Percentiles rank a stretch among this genome's conserved stretches.
Conservation (phyloP, 2,888 invertebrate genomes). For the Epicampocera succincta region DNA sequence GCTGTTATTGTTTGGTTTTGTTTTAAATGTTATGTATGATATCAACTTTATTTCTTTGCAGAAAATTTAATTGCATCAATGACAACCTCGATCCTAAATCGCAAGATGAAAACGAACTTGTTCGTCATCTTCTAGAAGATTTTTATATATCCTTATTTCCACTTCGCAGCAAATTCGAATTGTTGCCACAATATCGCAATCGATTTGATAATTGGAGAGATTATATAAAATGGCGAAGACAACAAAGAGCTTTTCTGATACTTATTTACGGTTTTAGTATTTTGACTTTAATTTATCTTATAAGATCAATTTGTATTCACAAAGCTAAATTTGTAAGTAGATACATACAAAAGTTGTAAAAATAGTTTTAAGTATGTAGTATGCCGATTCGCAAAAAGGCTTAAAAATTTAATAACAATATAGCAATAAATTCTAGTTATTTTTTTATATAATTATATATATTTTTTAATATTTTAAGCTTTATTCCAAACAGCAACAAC, state of each 20-base stretch:
- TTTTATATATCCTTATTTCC: slow-evolving; percentile 90
- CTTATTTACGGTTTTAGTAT: slow-evolving; percentile 78
- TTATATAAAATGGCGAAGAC: slow-evolving; percentile 79
- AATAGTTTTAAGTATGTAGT: too few species aligned
- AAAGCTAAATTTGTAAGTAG: slow-evolving; percentile 79
- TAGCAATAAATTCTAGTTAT: too few species aligned
- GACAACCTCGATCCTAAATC: slow-evolving; percentile 87
- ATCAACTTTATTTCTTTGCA: slow-evolving; percentile 75
- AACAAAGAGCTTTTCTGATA: slow-evolving; percentile 77
- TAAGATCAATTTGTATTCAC: slow-evolving; percentile 73
- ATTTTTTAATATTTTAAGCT: too few species aligned
- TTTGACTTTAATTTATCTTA: slow-evolving; percentile 76
- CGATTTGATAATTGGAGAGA: slow-evolving; percentile 83
- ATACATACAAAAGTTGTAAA: slow-evolving; percentile 76
- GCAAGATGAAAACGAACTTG: slow-evolving; percentile 85
- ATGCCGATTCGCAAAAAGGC: too few species aligned
- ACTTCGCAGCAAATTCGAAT: slow-evolving; percentile 87
- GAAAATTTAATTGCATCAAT: slow-evolving; percentile 91
- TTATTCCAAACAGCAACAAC: too few species aligned
- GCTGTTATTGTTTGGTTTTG: background rate
- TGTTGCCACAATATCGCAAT: slow-evolving; percentile 87
- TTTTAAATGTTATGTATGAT: slow-evolving; percentile 65
- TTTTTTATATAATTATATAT: too few species aligned
- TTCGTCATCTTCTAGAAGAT: slow-evolving; percentile 87
- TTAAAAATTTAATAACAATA: too few species aligned